Evolutionary conservation across 2,888 invertebrate species (phyloP).

Genomic region (Prenolepis imparis): DNA sequence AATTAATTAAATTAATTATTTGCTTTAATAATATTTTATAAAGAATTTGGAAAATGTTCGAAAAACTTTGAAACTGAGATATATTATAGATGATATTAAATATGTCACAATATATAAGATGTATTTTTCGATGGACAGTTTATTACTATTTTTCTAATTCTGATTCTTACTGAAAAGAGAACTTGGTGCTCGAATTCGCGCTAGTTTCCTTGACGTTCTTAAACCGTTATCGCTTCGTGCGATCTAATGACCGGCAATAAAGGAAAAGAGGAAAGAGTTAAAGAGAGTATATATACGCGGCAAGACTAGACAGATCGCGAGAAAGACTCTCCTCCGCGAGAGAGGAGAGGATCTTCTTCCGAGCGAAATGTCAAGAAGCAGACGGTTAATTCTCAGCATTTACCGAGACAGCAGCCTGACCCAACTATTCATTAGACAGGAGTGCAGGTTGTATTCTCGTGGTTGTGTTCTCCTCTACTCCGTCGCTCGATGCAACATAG

Average conservation of each 20-base stretch:
- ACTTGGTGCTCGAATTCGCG: background rate
- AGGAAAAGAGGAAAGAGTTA: constrained; percentile 36
- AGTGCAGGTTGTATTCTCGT: constrained; percentile 78
- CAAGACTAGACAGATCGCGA: constrained; percentile 42
- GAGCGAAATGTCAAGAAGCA: constrained; percentile 84
- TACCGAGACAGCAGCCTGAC: constrained; percentile 76
- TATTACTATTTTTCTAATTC: background rate
- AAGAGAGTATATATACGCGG: constrained; percentile 2
- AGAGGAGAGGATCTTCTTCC: constrained; percentile 77
- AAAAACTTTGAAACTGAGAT: background rate
- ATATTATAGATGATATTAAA: background rate
- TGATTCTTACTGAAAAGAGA: background rate
- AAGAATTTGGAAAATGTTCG: background rate
- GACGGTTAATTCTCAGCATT: constrained; percentile 82
- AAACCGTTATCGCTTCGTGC: constrained; percentile 19
- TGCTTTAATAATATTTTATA: background rate
- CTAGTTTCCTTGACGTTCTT: background rate
- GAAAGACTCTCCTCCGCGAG: constrained; percentile 50
- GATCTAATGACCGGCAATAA: constrained; percentile 32
- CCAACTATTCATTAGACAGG: constrained; percentile 82
- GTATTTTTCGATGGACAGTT: background rate
- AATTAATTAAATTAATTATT: background rate
- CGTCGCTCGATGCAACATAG: constrained; percentile 15
- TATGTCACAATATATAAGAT: background rate
- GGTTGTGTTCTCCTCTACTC: constrained; percentile 62